Evolutionary conservation across 2,888 invertebrate genomes (phyloP).

Genomic region (Heliconius hortense): DNA sequence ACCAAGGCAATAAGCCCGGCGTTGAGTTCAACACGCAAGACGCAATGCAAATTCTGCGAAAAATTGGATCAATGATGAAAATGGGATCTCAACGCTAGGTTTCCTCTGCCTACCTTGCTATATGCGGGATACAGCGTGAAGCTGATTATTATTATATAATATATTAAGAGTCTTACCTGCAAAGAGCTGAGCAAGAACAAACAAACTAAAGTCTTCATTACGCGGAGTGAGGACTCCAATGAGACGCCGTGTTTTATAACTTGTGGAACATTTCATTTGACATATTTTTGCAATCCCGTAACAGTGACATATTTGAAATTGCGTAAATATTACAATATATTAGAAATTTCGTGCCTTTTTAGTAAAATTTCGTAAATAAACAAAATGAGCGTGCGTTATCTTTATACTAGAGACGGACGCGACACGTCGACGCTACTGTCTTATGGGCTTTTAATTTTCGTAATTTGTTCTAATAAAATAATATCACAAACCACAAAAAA

Average conservation of each 20-base stretch:
- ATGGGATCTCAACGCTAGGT: too few relatives aligned
- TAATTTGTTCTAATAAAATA: not conserved
- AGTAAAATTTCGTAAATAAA: not conserved
- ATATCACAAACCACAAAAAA: too few relatives aligned
- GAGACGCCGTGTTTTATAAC: conserved; percentile 35
- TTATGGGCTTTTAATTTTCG: not conserved
- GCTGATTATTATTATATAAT: too few relatives aligned
- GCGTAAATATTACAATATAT: conserved; percentile 8
- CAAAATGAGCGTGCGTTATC: conserved; percentile 12
- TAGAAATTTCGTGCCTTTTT: conserved; percentile 5
- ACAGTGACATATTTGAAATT: conserved; percentile 8
- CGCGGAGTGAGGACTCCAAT: conserved; percentile 2
- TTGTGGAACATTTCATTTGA: conserved; percentile 1
- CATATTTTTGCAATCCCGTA: conserved; percentile 29
- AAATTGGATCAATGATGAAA: too few relatives aligned
- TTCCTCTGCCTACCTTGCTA: too few relatives aligned
- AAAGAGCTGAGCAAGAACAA: conserved; percentile 39
- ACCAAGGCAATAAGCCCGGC: too few relatives aligned
- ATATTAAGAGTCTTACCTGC: conserved; percentile 40
- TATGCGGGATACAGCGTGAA: too few relatives aligned
- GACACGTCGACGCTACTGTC: conserved; percentile 1
- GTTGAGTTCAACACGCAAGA: too few relatives aligned
- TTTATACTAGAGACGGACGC: not conserved
- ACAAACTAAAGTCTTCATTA: conserved; percentile 37
- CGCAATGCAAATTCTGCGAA: too few relatives aligned